Conservation (phyloP, 37 sponge, comb jelly and placozoan species). For the Cladorhizidae sp. region DNA sequence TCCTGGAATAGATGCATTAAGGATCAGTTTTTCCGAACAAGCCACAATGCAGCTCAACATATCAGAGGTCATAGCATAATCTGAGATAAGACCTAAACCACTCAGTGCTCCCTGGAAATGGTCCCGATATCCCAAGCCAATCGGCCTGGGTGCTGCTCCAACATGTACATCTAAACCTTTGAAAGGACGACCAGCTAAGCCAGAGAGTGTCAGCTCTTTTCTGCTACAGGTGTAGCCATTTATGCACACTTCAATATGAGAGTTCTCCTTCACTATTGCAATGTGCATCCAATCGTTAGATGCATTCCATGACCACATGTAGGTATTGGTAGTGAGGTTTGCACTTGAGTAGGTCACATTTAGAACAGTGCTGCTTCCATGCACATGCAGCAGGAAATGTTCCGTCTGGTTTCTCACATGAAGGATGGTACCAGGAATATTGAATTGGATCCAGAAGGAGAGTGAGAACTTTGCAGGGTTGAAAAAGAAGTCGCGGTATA, state of each 20-base stretch:
- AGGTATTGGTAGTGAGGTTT: not conserved
- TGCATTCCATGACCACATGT: conserved; percentile 36
- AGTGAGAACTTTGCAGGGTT: conserved; percentile 33
- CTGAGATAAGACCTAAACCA: conserved; percentile 40
- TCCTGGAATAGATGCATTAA: not conserved
- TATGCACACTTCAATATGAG: conserved; percentile 15
- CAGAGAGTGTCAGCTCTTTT: not conserved
- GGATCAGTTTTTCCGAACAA: conserved; percentile 24
- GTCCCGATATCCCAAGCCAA: not conserved
- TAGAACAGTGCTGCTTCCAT: conserved; percentile 12
- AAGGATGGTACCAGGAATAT: conserved; percentile 35
- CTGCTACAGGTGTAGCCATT: conserved; percentile 28
- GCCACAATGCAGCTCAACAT: conserved; percentile 37
- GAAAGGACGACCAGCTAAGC: not conserved
- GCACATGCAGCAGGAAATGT: conserved; percentile 20
- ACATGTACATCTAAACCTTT: not conserved
- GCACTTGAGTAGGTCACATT: conserved; percentile 4
- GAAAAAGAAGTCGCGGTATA: conserved; percentile 6
- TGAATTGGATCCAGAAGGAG: conserved; percentile 34
- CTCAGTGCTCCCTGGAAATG: conserved; percentile 40
- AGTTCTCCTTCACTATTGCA: conserved; percentile 24
- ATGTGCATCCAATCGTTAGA: conserved; percentile 53
- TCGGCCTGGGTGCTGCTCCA: conserved; percentile 4
- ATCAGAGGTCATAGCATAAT: conserved; percentile 19
- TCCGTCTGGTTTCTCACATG: conserved; percentile 11